Percentiles rank a stretch among this genome's conserved stretches.
phyloP scores from a whole-genome alignment of 2,888 invertebrate species.

The Sinelater perroti region DNA sequence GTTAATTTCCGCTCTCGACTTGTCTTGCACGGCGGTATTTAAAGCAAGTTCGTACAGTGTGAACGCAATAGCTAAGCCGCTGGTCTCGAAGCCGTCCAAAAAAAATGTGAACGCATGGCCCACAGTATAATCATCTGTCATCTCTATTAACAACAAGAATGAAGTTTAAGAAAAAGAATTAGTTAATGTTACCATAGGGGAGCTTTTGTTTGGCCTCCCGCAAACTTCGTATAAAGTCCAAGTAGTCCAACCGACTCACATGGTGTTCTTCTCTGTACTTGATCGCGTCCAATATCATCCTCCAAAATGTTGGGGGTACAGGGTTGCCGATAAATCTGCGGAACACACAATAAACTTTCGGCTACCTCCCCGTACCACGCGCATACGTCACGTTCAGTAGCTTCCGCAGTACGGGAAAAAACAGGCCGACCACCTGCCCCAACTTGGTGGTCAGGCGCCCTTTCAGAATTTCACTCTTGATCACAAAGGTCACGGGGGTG shows the following conservation, averaged over 20 bases:
- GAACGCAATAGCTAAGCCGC: constrained; percentile 57
- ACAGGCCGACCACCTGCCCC: constrained; percentile 35
- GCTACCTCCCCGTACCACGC: no score
- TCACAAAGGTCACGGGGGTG: constrained; percentile 52
- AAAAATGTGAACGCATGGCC: constrained; percentile 60
- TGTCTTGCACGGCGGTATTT: constrained; percentile 58
- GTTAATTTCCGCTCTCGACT: constrained; percentile 56
- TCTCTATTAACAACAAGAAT: neutral
- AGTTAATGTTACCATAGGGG: constrained; percentile 1
- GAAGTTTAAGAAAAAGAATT: neutral
- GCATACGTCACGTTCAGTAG: constrained; percentile 41
- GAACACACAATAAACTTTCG: no score
- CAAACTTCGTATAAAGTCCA: constrained; percentile 57
- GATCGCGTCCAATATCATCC: constrained; percentile 52
- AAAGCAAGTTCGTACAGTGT: constrained; percentile 58
- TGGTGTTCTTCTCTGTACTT: constrained; percentile 55
- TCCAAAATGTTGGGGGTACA: constrained; percentile 4
- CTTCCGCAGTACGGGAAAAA: constrained; percentile 45
- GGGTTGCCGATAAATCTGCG: constrained; percentile 5
- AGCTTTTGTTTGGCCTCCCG: no score
- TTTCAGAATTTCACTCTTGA: constrained; percentile 22
- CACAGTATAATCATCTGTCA: constrained; percentile 47
- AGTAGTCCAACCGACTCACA: constrained; percentile 57
- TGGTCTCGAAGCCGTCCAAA: constrained; percentile 62
- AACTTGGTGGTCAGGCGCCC: neutral